These are phyloP conservation scores for Caenorhabditis sulstoni DNA, from an alignment of 2,888 invertebrate genomes.

Conservation along the genomic window DNA sequence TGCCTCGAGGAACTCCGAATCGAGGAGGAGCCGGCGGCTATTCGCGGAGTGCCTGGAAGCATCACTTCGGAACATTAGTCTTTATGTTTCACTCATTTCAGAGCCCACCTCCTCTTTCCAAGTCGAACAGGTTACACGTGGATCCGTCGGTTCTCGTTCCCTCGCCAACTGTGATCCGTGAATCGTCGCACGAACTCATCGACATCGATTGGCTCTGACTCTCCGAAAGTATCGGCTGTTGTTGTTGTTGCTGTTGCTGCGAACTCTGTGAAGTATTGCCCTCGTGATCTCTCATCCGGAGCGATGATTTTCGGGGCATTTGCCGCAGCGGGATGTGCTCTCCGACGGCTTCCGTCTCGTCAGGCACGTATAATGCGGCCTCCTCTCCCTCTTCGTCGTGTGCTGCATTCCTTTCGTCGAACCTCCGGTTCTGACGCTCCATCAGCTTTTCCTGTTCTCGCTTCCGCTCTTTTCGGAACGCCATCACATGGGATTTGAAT, in stretches of 20 bases:
- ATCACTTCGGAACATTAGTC: not conserved
- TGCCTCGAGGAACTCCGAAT: slow-evolving; percentile 21
- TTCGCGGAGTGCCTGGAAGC: slow-evolving; percentile 38
- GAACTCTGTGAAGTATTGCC: too few relatives aligned
- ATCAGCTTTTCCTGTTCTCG: slow-evolving; percentile 32
- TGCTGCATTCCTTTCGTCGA: slow-evolving; percentile 53
- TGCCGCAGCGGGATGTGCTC: slow-evolving; percentile 37
- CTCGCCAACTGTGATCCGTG: not conserved
- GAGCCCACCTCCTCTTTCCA: slow-evolving; percentile 46
- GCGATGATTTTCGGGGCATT: slow-evolving; percentile 10
- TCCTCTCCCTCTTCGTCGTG: not conserved
- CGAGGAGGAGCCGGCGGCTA: not conserved
- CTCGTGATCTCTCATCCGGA: too few relatives aligned
- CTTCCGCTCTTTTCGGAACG: slow-evolving; percentile 39
- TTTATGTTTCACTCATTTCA: not conserved
- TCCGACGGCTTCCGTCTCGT: slow-evolving; percentile 11
- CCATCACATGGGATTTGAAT: slow-evolving; percentile 49
- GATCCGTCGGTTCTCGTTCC: slow-evolving; percentile 53
- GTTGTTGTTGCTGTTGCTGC: too few relatives aligned
- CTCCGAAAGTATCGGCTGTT: not conserved
- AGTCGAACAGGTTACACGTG: slow-evolving; percentile 66
- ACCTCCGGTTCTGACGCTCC: not conserved
- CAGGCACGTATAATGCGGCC: slow-evolving; percentile 4
- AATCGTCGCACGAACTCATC: slow-evolving; percentile 50
- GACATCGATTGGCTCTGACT: slow-evolving; percentile 42